A percentile compares a stretch with the other conserved stretches of the same genome.
Evolutionary conservation across 2,113 vertebrate genomes (phyloP).

Genomic region (Antechinus stuartii): DNA sequence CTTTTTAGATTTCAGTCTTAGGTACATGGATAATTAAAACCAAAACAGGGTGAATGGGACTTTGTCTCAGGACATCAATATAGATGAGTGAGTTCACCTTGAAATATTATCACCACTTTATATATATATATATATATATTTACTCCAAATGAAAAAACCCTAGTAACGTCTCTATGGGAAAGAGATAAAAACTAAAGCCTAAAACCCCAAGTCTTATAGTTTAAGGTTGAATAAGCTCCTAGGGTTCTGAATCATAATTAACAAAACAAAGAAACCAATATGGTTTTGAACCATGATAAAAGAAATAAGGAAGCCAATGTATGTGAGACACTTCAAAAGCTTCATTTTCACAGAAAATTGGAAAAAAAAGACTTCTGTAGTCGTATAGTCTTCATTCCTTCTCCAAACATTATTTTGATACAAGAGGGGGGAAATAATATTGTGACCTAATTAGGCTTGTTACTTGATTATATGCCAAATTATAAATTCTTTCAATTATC

Average conservation of each 20-base stretch:
- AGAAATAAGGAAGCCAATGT: not conserved
- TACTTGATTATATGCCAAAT: slow-evolving; percentile 39
- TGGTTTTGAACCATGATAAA: not conserved
- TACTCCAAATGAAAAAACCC: not conserved
- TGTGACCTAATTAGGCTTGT: slow-evolving; percentile 45
- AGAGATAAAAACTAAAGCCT: not conserved
- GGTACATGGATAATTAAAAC: not conserved
- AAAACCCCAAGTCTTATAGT: not conserved
- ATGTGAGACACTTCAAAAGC: not conserved
- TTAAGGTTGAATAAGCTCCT: not conserved
- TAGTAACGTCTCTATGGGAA: not conserved
- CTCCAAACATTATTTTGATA: slow-evolving; percentile 53
- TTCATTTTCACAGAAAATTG: slow-evolving; percentile 50
- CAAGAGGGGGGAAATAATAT: slow-evolving; percentile 55
- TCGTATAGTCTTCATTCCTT: slow-evolving; percentile 52
- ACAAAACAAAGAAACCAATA: not conserved
- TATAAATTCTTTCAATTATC: slow-evolving; percentile 37
- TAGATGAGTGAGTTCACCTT: not conserved
- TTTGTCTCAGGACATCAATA: not conserved
- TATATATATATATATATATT: not conserved
- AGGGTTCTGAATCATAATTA: not conserved
- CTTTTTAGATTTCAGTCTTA: slow-evolving; percentile 13
- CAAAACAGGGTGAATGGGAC: not conserved
- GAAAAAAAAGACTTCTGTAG: slow-evolving; percentile 28
- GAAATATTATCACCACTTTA: not conserved